Evolutionary conservation across 2,797 vertebrate genomes (phyloP).

Genomic region (Pempheris klunzingeri): DNA sequence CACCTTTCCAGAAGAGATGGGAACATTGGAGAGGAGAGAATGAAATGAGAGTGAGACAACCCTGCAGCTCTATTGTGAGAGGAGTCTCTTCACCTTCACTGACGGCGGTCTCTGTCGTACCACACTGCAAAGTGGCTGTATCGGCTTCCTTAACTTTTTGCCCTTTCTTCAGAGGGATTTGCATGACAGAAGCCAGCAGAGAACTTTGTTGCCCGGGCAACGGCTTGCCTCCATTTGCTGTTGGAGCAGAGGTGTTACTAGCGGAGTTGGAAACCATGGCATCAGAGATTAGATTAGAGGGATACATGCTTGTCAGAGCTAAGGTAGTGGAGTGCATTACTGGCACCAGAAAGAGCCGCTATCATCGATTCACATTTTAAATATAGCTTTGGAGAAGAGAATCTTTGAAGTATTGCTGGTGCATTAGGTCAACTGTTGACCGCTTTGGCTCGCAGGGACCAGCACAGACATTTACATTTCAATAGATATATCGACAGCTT

Average conservation of each 20-base stretch:
- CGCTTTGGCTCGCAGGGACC: conserved; percentile 31
- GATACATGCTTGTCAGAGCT: conserved; percentile 67
- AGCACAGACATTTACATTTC: conserved; percentile 24
- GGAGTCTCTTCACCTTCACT: conserved; percentile 56
- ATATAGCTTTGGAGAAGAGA: conserved; percentile 20
- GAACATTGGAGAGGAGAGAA: conserved; percentile 59
- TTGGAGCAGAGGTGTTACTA: conserved; percentile 82
- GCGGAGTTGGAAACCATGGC: conserved; percentile 77
- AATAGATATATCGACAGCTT: not conserved
- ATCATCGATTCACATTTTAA: conserved; percentile 50
- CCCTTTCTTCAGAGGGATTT: conserved; percentile 80
- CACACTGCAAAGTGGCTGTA: conserved; percentile 75
- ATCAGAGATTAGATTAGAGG: conserved; percentile 76
- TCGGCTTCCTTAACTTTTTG: conserved; percentile 82
- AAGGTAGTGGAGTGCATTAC: conserved; percentile 60
- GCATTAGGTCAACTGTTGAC: conserved; percentile 44
- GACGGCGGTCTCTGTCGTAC: conserved; percentile 65
- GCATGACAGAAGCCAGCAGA: conserved; percentile 82
- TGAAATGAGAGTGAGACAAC: conserved; percentile 54
- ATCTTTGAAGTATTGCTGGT: conserved; percentile 34
- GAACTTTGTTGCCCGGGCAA: conserved; percentile 84
- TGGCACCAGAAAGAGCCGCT: conserved; percentile 51
- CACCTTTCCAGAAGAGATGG: conserved; percentile 49
- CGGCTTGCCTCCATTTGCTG: conserved; percentile 83
- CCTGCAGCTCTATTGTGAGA: conserved; percentile 60